Evolutionary conservation across 2,888 invertebrate genomes (phyloP).

Genomic region (Calameuta pallipes): DNA sequence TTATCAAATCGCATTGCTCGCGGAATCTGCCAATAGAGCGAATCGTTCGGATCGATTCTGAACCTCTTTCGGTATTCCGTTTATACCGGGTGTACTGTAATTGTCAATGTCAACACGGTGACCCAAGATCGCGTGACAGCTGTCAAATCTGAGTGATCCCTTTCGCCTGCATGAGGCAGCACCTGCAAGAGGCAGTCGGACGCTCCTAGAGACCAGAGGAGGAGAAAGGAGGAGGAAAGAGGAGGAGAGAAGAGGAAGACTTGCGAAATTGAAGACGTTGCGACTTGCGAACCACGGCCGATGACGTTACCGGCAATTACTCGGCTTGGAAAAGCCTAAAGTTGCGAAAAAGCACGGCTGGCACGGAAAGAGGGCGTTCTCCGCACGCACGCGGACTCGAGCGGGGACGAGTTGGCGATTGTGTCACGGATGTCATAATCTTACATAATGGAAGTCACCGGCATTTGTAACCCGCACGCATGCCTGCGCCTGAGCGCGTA

Average conservation of each 20-base stretch:
- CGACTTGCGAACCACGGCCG: slow-evolving; percentile 5
- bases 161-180: neutral
- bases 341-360: slow-evolving; percentile 49
- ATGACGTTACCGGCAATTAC: slow-evolving; percentile 19
- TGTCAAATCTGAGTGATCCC: neutral
- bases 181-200: neutral
- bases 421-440: slow-evolving; percentile 64
- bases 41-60: neutral
- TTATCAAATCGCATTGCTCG: neutral
- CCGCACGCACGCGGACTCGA: slow-evolving; percentile 39
- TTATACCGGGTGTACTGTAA: neutral
- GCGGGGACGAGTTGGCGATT: slow-evolving; percentile 36
- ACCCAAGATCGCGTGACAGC: neutral
- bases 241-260: neutral
- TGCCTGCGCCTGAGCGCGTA: slow-evolving; percentile 28
- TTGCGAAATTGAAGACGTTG: neutral
- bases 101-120: neutral
- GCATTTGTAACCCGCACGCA: slow-evolving; percentile 49
- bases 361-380: slow-evolving; percentile 57
- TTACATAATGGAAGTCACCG: slow-evolving; percentile 54
- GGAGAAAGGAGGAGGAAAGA: neutral
- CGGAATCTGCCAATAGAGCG: neutral
- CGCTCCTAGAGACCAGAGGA: neutral
- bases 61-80: neutral
- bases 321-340: slow-evolving; percentile 41